A percentile compares a stretch with the other conserved stretches of the same genome.
phyloP scores from a whole-genome alignment of 2,888 invertebrate species.

The Acrocyrtus sp. region DNA sequence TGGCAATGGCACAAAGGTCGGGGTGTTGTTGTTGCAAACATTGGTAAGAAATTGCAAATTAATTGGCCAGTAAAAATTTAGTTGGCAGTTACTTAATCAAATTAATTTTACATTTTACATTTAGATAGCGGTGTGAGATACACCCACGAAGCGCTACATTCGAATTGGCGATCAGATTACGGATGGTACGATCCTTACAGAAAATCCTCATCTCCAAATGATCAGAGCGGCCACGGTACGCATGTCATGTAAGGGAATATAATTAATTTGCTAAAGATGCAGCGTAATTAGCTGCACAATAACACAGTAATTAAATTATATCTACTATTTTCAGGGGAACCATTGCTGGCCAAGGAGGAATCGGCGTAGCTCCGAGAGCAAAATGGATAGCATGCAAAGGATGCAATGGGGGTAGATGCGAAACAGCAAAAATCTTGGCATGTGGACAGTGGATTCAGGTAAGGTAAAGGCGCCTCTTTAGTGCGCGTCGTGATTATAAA shows the following conservation, averaged over 20 bases:
- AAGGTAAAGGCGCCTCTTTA: too few relatives aligned
- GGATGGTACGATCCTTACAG: conserved; percentile 45
- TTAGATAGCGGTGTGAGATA: conserved; percentile 26
- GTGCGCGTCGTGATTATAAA: too few relatives aligned
- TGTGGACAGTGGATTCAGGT: conserved; percentile 36
- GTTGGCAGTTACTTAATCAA: background rate
- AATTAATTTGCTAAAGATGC: too few relatives aligned
- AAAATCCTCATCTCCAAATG: conserved; percentile 6
- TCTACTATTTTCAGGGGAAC: conserved; percentile 18
- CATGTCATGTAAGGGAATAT: conserved; percentile 11
- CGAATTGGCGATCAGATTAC: conserved; percentile 2
- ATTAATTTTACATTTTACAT: background rate
- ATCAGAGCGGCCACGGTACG: conserved; percentile 27
- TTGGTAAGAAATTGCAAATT: too few relatives aligned
- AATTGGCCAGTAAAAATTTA: too few relatives aligned
- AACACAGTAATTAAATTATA: too few relatives aligned
- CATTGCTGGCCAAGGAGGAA: conserved; percentile 28
- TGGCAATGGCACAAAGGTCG: background rate
- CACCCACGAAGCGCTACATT: conserved; percentile 22
- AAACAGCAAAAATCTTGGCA: background rate
- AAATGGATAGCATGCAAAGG: conserved; percentile 17
- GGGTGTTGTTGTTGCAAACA: background rate
- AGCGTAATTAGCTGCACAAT: too few relatives aligned
- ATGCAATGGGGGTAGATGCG: background rate
- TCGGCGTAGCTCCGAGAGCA: conserved; percentile 37